Conservation (phyloP, 2,888 invertebrate genomes). For the Pherbina coryleti region DNA sequence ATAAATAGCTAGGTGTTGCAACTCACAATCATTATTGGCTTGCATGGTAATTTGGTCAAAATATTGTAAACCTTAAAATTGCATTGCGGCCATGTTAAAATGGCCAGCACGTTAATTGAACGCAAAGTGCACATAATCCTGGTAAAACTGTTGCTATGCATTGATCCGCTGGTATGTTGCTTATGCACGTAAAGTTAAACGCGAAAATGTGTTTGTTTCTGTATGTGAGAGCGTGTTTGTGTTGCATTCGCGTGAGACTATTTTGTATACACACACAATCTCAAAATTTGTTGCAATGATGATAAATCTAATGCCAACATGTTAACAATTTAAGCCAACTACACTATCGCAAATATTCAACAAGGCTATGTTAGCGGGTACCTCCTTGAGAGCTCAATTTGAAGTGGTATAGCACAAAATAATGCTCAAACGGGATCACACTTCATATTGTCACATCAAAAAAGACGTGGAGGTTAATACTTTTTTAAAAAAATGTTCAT, state of each 20-base stretch:
- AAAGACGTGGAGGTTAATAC: no score
- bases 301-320: neutral
- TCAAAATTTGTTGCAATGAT: neutral
- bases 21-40: neutral
- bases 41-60: neutral
- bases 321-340: neutral
- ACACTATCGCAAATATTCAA: neutral
- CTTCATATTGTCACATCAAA: no score
- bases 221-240: neutral
- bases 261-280: neutral
- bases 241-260: neutral
- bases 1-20: neutral
- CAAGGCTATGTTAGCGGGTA: neutral
- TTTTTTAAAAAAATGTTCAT: no score
- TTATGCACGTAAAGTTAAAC: constrained; percentile 8
- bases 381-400: neutral
- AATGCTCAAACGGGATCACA: no score
- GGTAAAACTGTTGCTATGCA: constrained; percentile 12
- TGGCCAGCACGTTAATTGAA: constrained; percentile 34
- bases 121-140: constrained; percentile 31
- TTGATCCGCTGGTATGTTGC: constrained; percentile 3
- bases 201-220: neutral
- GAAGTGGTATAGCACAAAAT: no score
- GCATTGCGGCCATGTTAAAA: constrained; percentile 22
- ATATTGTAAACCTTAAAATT: constrained; percentile 27